Evolutionary conservation across 2,113 vertebrate species (phyloP).

Genomic region (Lophura nycthemera): DNA sequence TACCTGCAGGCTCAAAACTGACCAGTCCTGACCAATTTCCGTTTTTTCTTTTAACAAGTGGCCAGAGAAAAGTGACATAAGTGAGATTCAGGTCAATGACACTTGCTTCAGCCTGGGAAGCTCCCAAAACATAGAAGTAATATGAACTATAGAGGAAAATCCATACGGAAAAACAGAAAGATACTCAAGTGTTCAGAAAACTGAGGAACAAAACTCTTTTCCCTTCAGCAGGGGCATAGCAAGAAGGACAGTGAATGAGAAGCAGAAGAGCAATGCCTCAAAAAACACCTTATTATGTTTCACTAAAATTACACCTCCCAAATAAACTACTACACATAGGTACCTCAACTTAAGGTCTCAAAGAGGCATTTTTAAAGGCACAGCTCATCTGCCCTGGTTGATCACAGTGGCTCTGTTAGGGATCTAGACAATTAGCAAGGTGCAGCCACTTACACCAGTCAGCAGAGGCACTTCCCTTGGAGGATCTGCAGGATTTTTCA

Average conservation of each 20-base stretch:
- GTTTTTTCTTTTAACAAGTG: background rate
- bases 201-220: background rate
- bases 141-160: background rate
- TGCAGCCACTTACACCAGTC: background rate
- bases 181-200: background rate
- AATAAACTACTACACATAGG: background rate
- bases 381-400: background rate
- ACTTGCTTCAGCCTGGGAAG: background rate
- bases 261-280: background rate
- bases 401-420: background rate
- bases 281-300: background rate
- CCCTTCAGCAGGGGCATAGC: background rate
- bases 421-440: background rate
- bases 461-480: background rate
- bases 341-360: background rate
- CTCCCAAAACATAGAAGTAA: background rate
- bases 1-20: background rate
- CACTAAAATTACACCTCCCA: background rate
- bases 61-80: background rate
- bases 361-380: background rate
- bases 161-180: background rate
- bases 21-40: background rate
- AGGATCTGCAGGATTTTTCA: background rate
- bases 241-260: background rate
- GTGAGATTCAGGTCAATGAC: conserved; percentile 22